Evolutionary conservation across 1,140 invertebrate species (phyloP), one percentile per base, ranked within the genome.

Genomic region (Ostrea edulis): DNA sequence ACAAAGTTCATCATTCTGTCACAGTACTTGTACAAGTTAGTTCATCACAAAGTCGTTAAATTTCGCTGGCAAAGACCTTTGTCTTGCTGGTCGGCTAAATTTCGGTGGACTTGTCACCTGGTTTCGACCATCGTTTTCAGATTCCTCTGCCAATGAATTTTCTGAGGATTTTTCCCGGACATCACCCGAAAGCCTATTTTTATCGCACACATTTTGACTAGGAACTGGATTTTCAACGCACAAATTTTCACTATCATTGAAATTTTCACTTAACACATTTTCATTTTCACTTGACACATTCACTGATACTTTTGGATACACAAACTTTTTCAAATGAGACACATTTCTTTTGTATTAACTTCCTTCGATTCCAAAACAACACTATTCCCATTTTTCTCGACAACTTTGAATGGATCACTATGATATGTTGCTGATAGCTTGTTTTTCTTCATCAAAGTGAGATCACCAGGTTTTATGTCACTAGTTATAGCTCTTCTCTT

Each of bases 241-340:
- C 55, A 58, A 17, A 58, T 20, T n/a, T 58, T 58, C 55, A 11
- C 12, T 58, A 17, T 12, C 55, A 55, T 12, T 58, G 55, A 17
- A 62, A 62, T 62, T 62, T 62, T 62, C 55, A 62, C 55, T 62
- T 20, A 62, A n/a, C 14, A 62, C 55, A 62, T 62, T 62, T 62
- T 20, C 55, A 62, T 62, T 62, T 62, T 62, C 55, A 62, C 55
- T 62, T 62, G 55, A 20, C 14, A 62, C 55, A 20, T 62, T 62
- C 55, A 58, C 12, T 20, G 55, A 62, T 62, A 20, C 55, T n/a
- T 62, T 62, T 17, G 17, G 17, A 62, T 62, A 20, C 2, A 62
- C 55, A 62, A 62, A n/a, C 17, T n/a, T 62, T 62, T 62, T 62
- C 55, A 62, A 62, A 62, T 62, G 55, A 62, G 55, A 62, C 55